Percentiles rank a stretch among this genome's conserved stretches.
Evolutionary conservation across 2,888 invertebrate genomes (phyloP).

Genomic region (Colletes collaris): DNA sequence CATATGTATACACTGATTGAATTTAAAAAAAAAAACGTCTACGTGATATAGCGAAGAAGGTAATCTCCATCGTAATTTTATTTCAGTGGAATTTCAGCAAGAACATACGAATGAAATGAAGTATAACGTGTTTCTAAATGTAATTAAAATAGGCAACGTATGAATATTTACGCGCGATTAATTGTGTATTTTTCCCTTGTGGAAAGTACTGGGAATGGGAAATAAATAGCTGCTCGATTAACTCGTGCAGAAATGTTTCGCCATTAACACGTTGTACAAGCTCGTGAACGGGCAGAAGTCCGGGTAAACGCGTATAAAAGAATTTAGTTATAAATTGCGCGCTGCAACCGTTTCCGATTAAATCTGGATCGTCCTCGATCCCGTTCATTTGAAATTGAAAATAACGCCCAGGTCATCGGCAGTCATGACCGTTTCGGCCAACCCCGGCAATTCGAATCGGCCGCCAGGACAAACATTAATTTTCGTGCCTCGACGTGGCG

Average conservation of each 20-base stretch:
- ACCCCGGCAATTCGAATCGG: constrained; percentile 41
- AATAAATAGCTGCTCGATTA: constrained; percentile 10
- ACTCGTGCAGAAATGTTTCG: constrained; percentile 2
- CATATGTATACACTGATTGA: too few species aligned
- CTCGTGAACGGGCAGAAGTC: neutral
- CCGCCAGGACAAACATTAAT: constrained; percentile 57
- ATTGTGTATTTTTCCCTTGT: too few species aligned
- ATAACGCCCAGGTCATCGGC: constrained; percentile 50
- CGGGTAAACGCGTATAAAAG: constrained; percentile 16
- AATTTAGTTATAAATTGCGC: constrained; percentile 50
- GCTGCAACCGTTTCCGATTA: constrained; percentile 41
- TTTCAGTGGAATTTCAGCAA: too few species aligned
- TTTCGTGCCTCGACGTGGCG: constrained; percentile 42
- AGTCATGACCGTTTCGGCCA: constrained; percentile 41
- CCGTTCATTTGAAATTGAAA: constrained; percentile 55
- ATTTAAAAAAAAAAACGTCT: too few species aligned
- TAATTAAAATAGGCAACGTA: too few species aligned
- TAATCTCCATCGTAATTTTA: too few species aligned
- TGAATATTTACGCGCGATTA: too few species aligned
- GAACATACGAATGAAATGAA: too few species aligned
- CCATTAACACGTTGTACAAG: constrained; percentile 16
- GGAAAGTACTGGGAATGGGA: too few species aligned
- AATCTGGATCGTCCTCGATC: constrained; percentile 34
- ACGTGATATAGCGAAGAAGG: too few species aligned
- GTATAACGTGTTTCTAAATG: too few species aligned